These are phyloP conservation scores for Procambarus virginalis DNA, from an alignment of 1,140 invertebrate genomes.

Conservation along the genomic window DNA sequence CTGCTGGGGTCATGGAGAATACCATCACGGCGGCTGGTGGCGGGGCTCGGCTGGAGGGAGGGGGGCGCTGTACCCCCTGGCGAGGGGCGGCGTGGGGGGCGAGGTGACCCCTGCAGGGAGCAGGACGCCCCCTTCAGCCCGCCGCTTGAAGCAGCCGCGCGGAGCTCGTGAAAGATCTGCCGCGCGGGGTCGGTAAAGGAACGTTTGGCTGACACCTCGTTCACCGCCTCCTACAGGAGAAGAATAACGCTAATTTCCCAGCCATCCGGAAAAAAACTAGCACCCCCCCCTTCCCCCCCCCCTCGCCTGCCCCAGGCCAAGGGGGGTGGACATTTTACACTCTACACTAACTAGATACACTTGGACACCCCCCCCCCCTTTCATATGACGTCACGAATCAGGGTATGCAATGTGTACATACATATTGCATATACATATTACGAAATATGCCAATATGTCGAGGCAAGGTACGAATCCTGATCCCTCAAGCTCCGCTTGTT, in stretches of 20 bases:
- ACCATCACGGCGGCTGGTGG: constrained; percentile 24
- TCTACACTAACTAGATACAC: too few relatives aligned
- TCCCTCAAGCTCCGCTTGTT: too few relatives aligned
- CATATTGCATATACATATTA: too few relatives aligned
- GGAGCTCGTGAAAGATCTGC: constrained; percentile 65
- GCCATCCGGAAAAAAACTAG: background rate
- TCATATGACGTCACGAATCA: too few relatives aligned
- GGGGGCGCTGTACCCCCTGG: constrained; percentile 56
- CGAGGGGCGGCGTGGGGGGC: constrained; percentile 42
- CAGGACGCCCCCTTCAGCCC: constrained; percentile 22
- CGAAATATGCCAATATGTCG: too few relatives aligned
- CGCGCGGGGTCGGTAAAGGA: constrained; percentile 61
- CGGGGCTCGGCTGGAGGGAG: constrained; percentile 58
- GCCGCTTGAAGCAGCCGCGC: constrained; percentile 7
- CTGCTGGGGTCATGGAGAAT: background rate
- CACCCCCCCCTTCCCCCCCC: background rate
- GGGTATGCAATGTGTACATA: too few relatives aligned
- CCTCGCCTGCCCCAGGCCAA: background rate
- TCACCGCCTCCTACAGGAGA: constrained; percentile 58
- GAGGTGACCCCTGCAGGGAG: constrained; percentile 58
- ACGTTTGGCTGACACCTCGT: constrained; percentile 23
- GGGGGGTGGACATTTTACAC: background rate
- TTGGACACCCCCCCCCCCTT: too few relatives aligned
- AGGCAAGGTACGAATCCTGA: too few relatives aligned
- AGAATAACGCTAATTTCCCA: constrained; percentile 32